A percentile compares a stretch with the other conserved stretches of the same genome.
These are phyloP conservation scores for Rhadinocentrus ornatus DNA, from an alignment of 2,797 vertebrate species.

Conservation along the genomic window DNA sequence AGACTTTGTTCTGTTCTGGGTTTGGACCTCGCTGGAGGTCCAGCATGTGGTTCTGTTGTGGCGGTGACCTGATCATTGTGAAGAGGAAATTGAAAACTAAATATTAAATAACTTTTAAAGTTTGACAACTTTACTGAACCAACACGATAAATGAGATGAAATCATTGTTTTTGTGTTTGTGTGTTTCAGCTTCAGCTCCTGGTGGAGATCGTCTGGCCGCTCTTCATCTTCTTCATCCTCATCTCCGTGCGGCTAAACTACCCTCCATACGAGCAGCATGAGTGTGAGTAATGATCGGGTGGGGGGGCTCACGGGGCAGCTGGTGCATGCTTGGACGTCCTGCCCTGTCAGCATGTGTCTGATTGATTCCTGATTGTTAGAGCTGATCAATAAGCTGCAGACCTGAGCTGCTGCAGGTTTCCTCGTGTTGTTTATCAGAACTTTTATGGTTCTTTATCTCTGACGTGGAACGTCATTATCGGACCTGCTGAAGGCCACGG, in stretches of 20 bases:
- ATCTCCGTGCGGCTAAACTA: conserved; percentile 93
- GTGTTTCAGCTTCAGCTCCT: conserved; percentile 89
- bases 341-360: too few relatives aligned
- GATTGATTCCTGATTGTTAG: neutral
- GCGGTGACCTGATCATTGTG: too few relatives aligned
- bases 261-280: conserved; percentile 96
- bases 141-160: too few relatives aligned
- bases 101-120: too few relatives aligned
- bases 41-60: too few relatives aligned
- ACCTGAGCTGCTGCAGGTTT: neutral
- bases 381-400: conserved; percentile 7
- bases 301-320: neutral
- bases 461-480: conserved; percentile 8
- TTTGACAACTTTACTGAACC: too few relatives aligned
- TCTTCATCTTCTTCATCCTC: conserved; percentile 98
- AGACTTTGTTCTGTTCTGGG: too few relatives aligned
- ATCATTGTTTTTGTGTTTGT: conserved; percentile 25
- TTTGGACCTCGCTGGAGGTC: too few relatives aligned
- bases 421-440: neutral
- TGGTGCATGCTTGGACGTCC: conserved; percentile 16
- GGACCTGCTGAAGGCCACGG: neutral
- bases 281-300: conserved; percentile 89
- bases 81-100: too few relatives aligned
- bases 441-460: conserved; percentile 37
- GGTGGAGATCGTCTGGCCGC: conserved; percentile 94